These are phyloP conservation scores for Drosophila ironensis DNA, from an alignment of 1,140 invertebrate species.

Conservation along the genomic window DNA sequence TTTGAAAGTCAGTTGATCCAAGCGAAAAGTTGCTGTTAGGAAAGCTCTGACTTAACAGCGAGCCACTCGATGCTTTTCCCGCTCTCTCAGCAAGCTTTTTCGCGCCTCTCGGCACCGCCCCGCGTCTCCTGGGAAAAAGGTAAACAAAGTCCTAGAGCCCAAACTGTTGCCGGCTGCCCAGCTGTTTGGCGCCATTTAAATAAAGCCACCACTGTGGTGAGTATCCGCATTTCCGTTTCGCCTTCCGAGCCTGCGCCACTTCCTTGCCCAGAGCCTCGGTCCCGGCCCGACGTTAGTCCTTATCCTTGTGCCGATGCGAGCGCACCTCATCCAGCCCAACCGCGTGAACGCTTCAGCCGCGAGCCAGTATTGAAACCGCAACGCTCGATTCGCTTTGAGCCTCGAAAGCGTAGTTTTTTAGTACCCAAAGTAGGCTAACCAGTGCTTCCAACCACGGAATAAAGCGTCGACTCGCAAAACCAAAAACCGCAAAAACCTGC, in stretches of 20 bases:
- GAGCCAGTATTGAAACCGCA: slow-evolving; percentile 11
- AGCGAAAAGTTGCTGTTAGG: neutral
- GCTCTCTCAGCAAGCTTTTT: neutral
- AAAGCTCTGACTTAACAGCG: slow-evolving; percentile 29
- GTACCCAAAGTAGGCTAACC: too few relatives aligned
- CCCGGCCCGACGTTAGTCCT: slow-evolving; percentile 54
- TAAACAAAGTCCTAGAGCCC: slow-evolving; percentile 52
- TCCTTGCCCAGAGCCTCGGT: slow-evolving; percentile 33
- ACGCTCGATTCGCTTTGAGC: neutral
- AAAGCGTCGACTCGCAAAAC: too few relatives aligned
- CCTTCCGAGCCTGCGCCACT: slow-evolving; percentile 41
- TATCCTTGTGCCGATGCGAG: slow-evolving; percentile 64
- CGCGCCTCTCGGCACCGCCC: neutral
- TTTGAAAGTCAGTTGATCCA: slow-evolving; percentile 22
- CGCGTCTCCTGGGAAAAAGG: slow-evolving; percentile 15
- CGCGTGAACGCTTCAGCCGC: slow-evolving; percentile 3
- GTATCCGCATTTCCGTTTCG: slow-evolving; percentile 20
- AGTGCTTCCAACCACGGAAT: neutral
- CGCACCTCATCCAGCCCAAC: slow-evolving; percentile 35
- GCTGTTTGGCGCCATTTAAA: slow-evolving; percentile 43
- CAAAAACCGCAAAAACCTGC: too few relatives aligned
- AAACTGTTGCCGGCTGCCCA: slow-evolving; percentile 18
- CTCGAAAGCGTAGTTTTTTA: neutral
- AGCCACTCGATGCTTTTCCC: neutral
- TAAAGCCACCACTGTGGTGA: slow-evolving; percentile 43